Evolutionary conservation across 1,140 invertebrate genomes (phyloP).

Genomic region (Agraylea sexmaculata): DNA sequence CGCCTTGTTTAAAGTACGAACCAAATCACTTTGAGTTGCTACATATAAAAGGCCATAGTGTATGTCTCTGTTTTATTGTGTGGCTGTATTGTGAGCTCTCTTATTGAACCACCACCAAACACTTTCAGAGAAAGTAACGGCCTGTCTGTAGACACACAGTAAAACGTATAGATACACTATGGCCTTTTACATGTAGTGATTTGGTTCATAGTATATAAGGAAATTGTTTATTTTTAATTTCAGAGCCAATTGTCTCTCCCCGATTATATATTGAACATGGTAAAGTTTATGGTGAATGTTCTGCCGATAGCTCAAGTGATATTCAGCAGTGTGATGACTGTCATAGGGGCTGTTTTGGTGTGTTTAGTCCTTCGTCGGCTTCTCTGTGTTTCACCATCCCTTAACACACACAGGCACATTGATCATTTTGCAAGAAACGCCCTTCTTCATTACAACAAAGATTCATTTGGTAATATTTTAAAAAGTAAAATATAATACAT

Average conservation of each 20-base stretch:
- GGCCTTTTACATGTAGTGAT: conserved; percentile 4
- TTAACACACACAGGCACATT: conserved; percentile 25
- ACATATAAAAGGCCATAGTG: too few relatives aligned
- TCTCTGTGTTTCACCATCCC: conserved; percentile 21
- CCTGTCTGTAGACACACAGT: not conserved
- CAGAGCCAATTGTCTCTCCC: conserved; percentile 49
- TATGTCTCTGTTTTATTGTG: not conserved
- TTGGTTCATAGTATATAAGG: conserved; percentile 4
- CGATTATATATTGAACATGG: conserved; percentile 31
- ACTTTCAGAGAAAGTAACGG: not conserved
- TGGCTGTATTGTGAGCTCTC: not conserved
- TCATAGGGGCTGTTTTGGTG: conserved; percentile 27
- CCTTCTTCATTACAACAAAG: conserved; percentile 28
- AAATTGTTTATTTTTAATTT: conserved; percentile 26
- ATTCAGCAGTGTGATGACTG: conserved; percentile 23
- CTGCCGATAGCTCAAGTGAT: conserved; percentile 32
- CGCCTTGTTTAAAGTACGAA: too few relatives aligned
- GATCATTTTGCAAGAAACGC: conserved; percentile 26
- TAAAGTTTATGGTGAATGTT: conserved; percentile 39
- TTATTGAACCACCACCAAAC: not conserved
- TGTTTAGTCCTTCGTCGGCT: conserved; percentile 23
- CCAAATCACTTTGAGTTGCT: too few relatives aligned
- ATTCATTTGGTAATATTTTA: too few relatives aligned
- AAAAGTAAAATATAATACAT: too few relatives aligned
- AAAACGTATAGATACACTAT: conserved; percentile 5